Base-by-base conservation (phyloP, 2,797 vertebrate genomes). In the Poeciliopsis gracilis region DNA sequence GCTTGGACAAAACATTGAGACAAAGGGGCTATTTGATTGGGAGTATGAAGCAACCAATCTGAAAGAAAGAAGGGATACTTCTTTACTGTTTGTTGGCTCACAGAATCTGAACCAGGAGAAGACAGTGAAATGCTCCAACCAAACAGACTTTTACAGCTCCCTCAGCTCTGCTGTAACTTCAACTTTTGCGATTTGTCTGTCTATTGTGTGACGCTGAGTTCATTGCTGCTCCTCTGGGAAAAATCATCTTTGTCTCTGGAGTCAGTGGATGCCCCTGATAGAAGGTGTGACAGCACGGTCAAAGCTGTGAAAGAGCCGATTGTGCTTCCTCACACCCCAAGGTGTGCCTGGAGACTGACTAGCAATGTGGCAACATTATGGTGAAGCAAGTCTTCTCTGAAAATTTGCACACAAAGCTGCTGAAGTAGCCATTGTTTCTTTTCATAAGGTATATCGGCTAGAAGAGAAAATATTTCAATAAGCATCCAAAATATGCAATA, bases 1-100 rank as follows among this genome's bases (percentile, higher is more conserved):
- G 85, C 80, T 75, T 30, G 73, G 89, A 93, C 85, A 82, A 89
- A 93, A 87, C 84, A 59, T 88, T 55, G 77, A 90, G 91, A 96
- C 95, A 95, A 95, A 95, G 93, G 91, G 86, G 63, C 82, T 63
- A 84, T 94, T 95, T 95, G 90, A 95, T 91, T 87, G 84, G 86
- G 86, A 92, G 89, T 91, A 94, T 93, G 93, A 92, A 93, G 91
- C 91, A 93, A 92, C 80, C 89, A 89, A 88, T 80, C 78, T 71
- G 67, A 80, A 82, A 82, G 86, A 88, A 91, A 90, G 89, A 93
- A 92, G 86, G 81, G 86, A 91, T 84, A 87, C 83, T 90, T 90
- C 82, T 82, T 43, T 11, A 16, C 76, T 74, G 76, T 85, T 84
- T 88, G 69, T 81, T 76, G 78, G 59, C 67, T 66, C 81, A 88